phyloP scores from a whole-genome alignment of 2,113 vertebrate species.

The Ammodytes dubius region DNA sequence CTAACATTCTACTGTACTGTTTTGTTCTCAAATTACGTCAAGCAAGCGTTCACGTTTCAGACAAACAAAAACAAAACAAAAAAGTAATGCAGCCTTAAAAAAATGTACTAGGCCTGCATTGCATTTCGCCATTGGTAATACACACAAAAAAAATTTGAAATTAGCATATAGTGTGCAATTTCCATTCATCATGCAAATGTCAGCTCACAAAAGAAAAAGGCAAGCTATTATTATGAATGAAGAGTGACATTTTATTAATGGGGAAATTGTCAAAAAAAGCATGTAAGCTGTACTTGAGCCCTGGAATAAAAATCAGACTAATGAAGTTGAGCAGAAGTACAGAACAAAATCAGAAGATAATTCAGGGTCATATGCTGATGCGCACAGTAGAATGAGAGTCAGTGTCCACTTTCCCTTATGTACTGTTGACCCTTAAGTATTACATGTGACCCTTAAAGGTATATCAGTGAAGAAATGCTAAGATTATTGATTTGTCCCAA shows the following conservation, averaged over 20 bases:
- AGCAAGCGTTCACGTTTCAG: not conserved
- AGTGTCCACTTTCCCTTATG: not conserved
- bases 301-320: not conserved
- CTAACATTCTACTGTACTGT: not conserved
- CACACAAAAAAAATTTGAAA: too few species aligned
- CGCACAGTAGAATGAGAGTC: not conserved
- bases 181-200: conserved; percentile 20
- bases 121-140: not conserved
- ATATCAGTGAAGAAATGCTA: too few species aligned
- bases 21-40: not conserved
- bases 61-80: too few species aligned
- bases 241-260: not conserved
- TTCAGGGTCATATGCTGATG: not conserved
- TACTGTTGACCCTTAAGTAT: not conserved
- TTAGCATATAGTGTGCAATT: not conserved
- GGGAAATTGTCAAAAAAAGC: conserved; percentile 7
- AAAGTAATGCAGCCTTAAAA: not conserved
- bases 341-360: not conserved
- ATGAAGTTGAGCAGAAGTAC: not conserved
- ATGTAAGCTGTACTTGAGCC: not conserved
- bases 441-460: not conserved
- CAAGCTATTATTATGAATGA: not conserved
- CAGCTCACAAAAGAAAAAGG: conserved; percentile 3
- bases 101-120: not conserved
- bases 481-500: too few species aligned